Percentiles rank a stretch among this genome's conserved stretches.
phyloP scores from a whole-genome alignment of 2,888 invertebrate species.

The Rhamphomyia laevipes region DNA sequence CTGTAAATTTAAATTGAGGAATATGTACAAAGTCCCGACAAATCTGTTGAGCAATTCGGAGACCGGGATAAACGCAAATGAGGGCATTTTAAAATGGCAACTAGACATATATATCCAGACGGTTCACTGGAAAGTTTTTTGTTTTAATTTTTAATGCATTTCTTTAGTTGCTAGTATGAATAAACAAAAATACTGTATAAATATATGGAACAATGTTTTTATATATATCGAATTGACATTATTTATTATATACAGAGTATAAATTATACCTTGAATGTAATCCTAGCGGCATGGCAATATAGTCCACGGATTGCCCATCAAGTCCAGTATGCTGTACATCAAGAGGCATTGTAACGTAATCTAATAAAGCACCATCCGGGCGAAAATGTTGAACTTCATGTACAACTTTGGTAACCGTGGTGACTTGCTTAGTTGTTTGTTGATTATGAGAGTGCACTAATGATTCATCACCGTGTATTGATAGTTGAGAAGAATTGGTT shows the following conservation, averaged over 20 bases:
- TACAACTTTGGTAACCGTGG: slow-evolving; percentile 57
- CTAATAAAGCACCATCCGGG: slow-evolving; percentile 41
- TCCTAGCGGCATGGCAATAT: slow-evolving; percentile 41
- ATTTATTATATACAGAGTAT: not conserved
- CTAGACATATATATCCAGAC: too few relatives aligned
- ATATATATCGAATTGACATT: too few relatives aligned
- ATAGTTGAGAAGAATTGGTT: slow-evolving; percentile 45
- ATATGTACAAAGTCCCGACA: too few relatives aligned
- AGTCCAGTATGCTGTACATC: slow-evolving; percentile 42
- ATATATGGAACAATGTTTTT: too few relatives aligned
- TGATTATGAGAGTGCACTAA: slow-evolving; percentile 53
- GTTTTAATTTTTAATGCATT: slow-evolving; percentile 8
- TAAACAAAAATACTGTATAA: too few relatives aligned
- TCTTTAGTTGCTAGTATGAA: too few relatives aligned
- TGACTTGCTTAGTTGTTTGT: slow-evolving; percentile 57
- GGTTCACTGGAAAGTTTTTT: too few relatives aligned
- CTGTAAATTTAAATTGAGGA: too few relatives aligned
- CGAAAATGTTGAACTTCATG: slow-evolving; percentile 50
- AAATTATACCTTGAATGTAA: slow-evolving; percentile 17
- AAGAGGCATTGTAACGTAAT: slow-evolving; percentile 42
- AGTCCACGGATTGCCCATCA: slow-evolving; percentile 43
- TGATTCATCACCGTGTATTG: slow-evolving; percentile 41
- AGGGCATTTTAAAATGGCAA: too few relatives aligned
- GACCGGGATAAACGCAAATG: too few relatives aligned
- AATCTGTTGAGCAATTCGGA: too few relatives aligned